These are phyloP conservation scores for Lichenostomus cassidix DNA, from an alignment of 2,113 vertebrate species.

Conservation along the genomic window DNA sequence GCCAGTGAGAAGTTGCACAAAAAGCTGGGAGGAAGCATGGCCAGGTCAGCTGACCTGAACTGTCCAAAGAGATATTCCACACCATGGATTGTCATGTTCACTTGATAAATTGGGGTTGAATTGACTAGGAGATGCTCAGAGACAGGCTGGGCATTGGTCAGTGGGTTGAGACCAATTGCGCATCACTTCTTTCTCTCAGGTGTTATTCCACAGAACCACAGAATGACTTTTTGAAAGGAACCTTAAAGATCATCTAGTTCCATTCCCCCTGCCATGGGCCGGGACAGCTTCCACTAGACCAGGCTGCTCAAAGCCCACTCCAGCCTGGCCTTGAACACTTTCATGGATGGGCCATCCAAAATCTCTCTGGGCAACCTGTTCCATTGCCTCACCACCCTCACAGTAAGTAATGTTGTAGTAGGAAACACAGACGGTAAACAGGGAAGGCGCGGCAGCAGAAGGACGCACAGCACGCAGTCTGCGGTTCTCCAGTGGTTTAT, in stretches of 20 bases:
- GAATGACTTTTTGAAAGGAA: not conserved
- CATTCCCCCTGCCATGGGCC: not conserved
- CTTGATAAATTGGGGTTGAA: not conserved
- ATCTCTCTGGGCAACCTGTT: not conserved
- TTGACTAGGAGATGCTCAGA: not conserved
- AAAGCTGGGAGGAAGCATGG: not conserved
- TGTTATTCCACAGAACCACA: not conserved
- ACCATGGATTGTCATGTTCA: not conserved
- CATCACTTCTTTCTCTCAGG: not conserved
- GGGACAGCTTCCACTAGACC: not conserved
- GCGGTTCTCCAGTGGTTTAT: too few species aligned
- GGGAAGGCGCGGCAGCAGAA: too few species aligned
- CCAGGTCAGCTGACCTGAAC: not conserved
- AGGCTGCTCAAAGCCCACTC: not conserved
- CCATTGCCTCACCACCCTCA: not conserved
- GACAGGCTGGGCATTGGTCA: not conserved
- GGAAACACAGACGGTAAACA: too few species aligned
- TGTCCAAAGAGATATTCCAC: not conserved
- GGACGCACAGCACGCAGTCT: too few species aligned
- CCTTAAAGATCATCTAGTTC: not conserved
- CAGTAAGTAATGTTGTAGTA: not conserved
- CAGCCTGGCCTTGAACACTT: not conserved
- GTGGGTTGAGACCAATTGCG: not conserved
- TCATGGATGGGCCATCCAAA: not conserved
- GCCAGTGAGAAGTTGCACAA: not conserved